phyloP scores from a whole-genome alignment of 2,888 invertebrate genomes.

The Sthenelais limicola region DNA sequence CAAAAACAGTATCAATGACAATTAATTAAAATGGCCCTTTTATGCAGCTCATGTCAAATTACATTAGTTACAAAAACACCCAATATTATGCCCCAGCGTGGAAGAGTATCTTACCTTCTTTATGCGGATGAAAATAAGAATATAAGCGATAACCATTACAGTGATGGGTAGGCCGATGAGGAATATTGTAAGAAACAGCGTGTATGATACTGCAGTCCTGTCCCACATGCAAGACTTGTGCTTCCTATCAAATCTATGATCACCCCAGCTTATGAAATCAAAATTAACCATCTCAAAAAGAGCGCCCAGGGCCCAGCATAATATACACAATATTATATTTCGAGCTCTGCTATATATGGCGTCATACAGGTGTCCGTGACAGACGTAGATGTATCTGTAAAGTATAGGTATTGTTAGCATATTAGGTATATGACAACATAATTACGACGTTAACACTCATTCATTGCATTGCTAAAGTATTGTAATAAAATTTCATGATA shows the following conservation, averaged over 20 bases:
- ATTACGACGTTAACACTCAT: too few species aligned
- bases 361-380: slow-evolving; percentile 55
- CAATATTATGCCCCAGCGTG: too few species aligned
- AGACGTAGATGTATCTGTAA: slow-evolving; percentile 53
- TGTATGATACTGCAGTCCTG: slow-evolving; percentile 61
- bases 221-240: slow-evolving; percentile 67
- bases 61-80: too few species aligned
- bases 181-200: slow-evolving; percentile 58
- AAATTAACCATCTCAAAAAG: slow-evolving; percentile 62
- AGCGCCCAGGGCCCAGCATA: slow-evolving; percentile 60
- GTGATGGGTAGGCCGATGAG: slow-evolving; percentile 58
- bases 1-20: too few species aligned
- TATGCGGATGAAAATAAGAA: slow-evolving; percentile 58
- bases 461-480: too few species aligned
- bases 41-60: too few species aligned
- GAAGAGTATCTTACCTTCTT: too few species aligned
- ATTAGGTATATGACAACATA: too few species aligned
- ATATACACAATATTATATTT: slow-evolving; percentile 54
- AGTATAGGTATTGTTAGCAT: too few species aligned
- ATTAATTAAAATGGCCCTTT: too few species aligned
- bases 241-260: slow-evolving; percentile 62
- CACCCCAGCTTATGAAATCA: slow-evolving; percentile 64
- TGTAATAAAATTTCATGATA: too few species aligned
- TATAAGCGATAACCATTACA: slow-evolving; percentile 57
- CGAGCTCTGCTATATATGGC: slow-evolving; percentile 54